phyloP scores from a whole-genome alignment of 1,140 invertebrate species.

The Galleria mellonella region DNA sequence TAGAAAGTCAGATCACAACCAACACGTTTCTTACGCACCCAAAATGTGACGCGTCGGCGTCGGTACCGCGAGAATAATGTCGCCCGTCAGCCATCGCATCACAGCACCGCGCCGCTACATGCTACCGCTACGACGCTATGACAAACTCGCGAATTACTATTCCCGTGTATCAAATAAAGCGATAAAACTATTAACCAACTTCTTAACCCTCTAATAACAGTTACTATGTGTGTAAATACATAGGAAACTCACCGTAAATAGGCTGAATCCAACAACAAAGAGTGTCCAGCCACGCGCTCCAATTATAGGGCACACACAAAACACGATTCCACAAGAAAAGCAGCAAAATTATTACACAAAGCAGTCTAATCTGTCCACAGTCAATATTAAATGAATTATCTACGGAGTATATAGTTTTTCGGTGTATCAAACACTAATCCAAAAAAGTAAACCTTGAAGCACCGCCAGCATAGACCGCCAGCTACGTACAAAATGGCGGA shows the following conservation, averaged over 20 bases:
- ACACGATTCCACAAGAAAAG: constrained; percentile 63
- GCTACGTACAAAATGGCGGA: constrained; percentile 75
- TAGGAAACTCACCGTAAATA: constrained; percentile 62
- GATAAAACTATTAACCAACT: constrained; percentile 10
- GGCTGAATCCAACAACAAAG: constrained; percentile 70
- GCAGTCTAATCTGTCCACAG: constrained; percentile 42
- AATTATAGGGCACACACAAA: constrained; percentile 69
- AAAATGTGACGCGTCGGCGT: constrained; percentile 49
- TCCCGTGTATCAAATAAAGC: constrained; percentile 3
- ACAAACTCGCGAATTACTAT: constrained; percentile 27
- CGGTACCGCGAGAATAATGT: constrained; percentile 35
- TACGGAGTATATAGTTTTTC: constrained; percentile 60
- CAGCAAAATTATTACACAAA: constrained; percentile 48
- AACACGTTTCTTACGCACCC: constrained; percentile 29
- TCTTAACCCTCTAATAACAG: constrained; percentile 6
- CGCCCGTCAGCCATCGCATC: constrained; percentile 34
- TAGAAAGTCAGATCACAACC: constrained; percentile 35
- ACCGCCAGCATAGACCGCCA: constrained; percentile 73
- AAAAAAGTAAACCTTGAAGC: constrained; percentile 63
- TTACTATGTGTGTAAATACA: constrained; percentile 20
- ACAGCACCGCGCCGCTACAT: constrained; percentile 35
- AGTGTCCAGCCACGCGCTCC: constrained; percentile 70
- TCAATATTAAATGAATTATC: constrained; percentile 38
- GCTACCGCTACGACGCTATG: constrained; percentile 46
- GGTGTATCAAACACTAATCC: constrained; percentile 59